Conservation (phyloP, 2,113 vertebrate genomes). For the Heterotilapia buettikoferi region DNA sequence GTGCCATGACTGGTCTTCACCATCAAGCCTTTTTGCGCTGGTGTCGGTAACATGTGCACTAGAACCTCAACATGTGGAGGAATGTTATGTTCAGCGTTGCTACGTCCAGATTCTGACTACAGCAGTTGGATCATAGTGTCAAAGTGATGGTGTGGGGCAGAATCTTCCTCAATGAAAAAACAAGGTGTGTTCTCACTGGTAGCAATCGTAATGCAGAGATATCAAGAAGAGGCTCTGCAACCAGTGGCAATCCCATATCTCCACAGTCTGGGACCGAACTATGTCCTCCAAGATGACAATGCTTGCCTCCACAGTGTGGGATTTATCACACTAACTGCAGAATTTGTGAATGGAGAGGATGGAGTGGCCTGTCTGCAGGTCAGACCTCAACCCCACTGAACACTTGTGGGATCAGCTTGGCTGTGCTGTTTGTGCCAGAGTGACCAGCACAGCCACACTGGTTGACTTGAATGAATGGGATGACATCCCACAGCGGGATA, state of each 20-base stretch:
- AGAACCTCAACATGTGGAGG: neutral
- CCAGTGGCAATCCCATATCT: neutral
- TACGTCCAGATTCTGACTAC: neutral
- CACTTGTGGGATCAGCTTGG: neutral
- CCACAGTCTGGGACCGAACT: neutral
- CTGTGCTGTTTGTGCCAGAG: neutral
- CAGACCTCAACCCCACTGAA: neutral
- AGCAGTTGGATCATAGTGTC: neutral
- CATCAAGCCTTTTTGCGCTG: neutral
- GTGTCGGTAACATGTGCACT: neutral
- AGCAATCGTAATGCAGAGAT: neutral
- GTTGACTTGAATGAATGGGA: neutral
- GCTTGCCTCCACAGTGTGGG: neutral
- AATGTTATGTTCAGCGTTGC: neutral
- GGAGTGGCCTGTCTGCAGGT: neutral
- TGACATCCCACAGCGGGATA: neutral
- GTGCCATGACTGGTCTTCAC: neutral
- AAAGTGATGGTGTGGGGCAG: neutral
- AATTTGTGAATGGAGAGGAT: neutral
- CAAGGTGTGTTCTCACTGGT: accelerated
- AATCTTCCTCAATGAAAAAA: neutral
- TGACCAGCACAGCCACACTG: neutral
- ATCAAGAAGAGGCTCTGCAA: neutral
- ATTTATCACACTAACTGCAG: neutral
- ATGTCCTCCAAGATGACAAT: neutral